phyloP scores from a whole-genome alignment of 1,140 invertebrate genomes.

The Dreissena polymorpha region DNA sequence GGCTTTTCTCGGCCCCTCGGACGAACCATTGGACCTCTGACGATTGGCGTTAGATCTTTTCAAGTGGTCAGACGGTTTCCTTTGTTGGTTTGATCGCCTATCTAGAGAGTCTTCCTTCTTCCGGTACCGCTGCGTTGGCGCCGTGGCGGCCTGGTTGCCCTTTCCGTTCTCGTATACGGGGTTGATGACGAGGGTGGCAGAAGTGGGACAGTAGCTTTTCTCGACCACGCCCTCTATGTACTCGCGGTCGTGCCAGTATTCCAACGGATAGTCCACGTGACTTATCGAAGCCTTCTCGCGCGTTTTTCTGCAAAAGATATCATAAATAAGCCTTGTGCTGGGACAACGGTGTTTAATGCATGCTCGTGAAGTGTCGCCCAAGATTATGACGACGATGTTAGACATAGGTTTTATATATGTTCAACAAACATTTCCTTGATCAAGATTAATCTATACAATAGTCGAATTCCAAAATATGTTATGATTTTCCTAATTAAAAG shows the following conservation, averaged over 20 bases:
- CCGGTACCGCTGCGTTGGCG: neutral
- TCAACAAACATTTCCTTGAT: too few species aligned
- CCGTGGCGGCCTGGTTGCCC: neutral
- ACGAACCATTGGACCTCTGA: conserved; percentile 3
- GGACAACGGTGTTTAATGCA: neutral
- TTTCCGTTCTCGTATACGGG: conserved; percentile 13
- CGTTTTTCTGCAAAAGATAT: conserved; percentile 18
- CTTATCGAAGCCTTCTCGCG: conserved; percentile 29
- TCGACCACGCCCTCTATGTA: conserved; percentile 29
- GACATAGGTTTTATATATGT: too few species aligned
- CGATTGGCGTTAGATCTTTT: neutral
- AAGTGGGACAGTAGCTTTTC: conserved; percentile 1
- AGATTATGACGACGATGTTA: too few species aligned
- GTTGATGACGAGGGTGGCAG: conserved; percentile 9
- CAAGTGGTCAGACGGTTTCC: neutral
- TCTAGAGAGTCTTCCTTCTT: conserved; percentile 29
- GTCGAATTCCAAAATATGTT: too few species aligned
- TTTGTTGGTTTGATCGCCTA: neutral
- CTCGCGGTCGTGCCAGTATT: conserved; percentile 40
- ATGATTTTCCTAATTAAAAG: too few species aligned
- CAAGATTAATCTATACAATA: too few species aligned
- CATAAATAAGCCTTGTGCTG: too few species aligned
- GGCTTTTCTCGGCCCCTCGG: neutral
- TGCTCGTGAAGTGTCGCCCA: too few species aligned
- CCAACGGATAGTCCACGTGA: conserved; percentile 32